phyloP scores from a whole-genome alignment of 2,888 invertebrate genomes.

The Drosophila nigricruria region DNA sequence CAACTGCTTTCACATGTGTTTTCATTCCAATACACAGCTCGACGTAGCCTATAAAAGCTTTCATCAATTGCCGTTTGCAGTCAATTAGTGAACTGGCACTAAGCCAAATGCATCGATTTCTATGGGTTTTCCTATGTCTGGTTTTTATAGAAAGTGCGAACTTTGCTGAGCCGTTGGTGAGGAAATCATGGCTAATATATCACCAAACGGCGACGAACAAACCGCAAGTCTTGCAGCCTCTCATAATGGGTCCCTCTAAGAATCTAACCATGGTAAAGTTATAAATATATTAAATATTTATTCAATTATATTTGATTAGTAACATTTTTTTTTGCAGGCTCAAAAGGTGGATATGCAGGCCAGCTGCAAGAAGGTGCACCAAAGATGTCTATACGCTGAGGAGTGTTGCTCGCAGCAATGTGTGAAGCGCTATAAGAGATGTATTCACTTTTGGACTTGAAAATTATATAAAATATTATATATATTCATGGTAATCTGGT shows the following conservation, averaged over 20 bases:
- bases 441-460: not conserved
- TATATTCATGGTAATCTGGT: too few relatives aligned
- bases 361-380: not conserved
- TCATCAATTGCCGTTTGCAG: not conserved
- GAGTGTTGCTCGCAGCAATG: constrained; percentile 6
- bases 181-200: not conserved
- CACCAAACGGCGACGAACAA: not conserved
- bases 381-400: not conserved
- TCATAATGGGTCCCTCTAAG: not conserved
- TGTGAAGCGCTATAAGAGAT: constrained; percentile 3
- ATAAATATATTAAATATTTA: not conserved
- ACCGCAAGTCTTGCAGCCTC: not conserved
- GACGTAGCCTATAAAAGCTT: not conserved
- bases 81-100: not conserved
- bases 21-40: not conserved
- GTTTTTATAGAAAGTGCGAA: not conserved
- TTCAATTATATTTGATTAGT: too few relatives aligned
- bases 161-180: not conserved
- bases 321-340: not conserved
- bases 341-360: not conserved
- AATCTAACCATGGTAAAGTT: constrained; percentile 5
- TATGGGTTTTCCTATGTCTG: not conserved
- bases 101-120: not conserved
- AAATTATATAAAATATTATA: too few relatives aligned
- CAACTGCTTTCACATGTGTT: not conserved